These are phyloP conservation scores for Dynastes maya DNA, from an alignment of 2,888 invertebrate genomes.

Conservation along the genomic window DNA sequence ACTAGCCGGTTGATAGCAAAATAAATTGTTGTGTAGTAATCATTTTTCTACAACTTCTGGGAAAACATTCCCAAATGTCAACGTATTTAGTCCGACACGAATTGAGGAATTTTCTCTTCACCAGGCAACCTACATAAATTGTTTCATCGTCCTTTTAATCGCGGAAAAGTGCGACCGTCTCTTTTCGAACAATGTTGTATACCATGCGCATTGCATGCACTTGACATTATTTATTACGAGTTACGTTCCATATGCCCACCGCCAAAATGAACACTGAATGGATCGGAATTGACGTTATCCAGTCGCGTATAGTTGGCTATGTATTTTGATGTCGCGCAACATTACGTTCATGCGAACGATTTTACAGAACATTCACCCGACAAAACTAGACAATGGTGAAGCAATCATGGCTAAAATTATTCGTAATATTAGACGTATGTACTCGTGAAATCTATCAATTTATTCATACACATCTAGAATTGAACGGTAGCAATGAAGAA, in stretches of 20 bases:
- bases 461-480: background rate
- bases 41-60: too few species aligned
- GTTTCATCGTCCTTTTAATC: background rate
- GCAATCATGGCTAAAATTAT: background rate
- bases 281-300: constrained; percentile 10
- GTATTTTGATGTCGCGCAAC: constrained; percentile 2
- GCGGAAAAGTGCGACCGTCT: background rate
- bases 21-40: too few species aligned
- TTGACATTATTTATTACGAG: constrained; percentile 22
- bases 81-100: background rate
- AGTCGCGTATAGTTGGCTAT: constrained; percentile 2
- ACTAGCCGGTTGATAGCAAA: too few species aligned
- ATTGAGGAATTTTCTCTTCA: background rate
- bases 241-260: constrained; percentile 3
- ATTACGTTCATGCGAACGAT: background rate
- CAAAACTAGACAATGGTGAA: background rate
- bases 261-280: constrained; percentile 15
- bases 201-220: background rate
- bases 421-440: background rate
- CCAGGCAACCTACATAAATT: background rate
- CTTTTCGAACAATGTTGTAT: background rate
- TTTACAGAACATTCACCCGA: background rate
- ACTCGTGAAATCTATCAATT: background rate
- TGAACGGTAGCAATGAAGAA: background rate
- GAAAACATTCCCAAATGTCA: background rate